Conservation (phyloP, 1,140 invertebrate genomes). For the Babylonia areolata region DNA sequence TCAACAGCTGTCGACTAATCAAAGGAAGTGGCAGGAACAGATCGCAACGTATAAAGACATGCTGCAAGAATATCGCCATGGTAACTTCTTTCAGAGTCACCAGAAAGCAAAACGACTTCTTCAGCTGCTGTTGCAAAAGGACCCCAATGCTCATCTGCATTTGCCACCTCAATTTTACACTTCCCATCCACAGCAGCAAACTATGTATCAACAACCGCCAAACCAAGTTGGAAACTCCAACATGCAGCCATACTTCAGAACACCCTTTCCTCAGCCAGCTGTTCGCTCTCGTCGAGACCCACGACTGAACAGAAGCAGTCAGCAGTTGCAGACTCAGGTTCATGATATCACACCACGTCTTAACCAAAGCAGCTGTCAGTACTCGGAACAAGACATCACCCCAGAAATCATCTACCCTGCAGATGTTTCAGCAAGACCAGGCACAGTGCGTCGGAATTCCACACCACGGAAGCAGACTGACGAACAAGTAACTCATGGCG, state of each 20-base stretch:
- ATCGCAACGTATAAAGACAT: conserved; percentile 1
- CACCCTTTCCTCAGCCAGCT: not conserved
- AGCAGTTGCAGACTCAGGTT: not conserved
- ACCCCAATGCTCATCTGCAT: not conserved
- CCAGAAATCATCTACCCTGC: not conserved
- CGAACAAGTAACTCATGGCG: not conserved
- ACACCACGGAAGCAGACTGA: not conserved
- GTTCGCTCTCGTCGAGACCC: not conserved
- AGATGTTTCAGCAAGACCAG: not conserved
- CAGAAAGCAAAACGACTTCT: conserved; percentile 19
- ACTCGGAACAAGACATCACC: conserved; percentile 4
- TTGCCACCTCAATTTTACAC: not conserved
- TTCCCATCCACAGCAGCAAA: not conserved
- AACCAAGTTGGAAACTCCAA: not conserved
- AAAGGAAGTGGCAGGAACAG: not conserved
- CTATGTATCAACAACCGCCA: not conserved
- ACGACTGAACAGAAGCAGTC: not conserved
- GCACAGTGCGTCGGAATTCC: not conserved
- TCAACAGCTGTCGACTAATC: not conserved
- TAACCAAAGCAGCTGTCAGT: conserved; percentile 15
- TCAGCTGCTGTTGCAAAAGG: not conserved
- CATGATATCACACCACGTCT: conserved; percentile 7
- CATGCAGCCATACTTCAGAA: conserved; percentile 1
- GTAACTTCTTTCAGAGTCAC: not conserved
- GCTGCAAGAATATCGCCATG: not conserved